Conservation (phyloP, 2,888 invertebrate genomes). For the Terebella lapidaria region DNA sequence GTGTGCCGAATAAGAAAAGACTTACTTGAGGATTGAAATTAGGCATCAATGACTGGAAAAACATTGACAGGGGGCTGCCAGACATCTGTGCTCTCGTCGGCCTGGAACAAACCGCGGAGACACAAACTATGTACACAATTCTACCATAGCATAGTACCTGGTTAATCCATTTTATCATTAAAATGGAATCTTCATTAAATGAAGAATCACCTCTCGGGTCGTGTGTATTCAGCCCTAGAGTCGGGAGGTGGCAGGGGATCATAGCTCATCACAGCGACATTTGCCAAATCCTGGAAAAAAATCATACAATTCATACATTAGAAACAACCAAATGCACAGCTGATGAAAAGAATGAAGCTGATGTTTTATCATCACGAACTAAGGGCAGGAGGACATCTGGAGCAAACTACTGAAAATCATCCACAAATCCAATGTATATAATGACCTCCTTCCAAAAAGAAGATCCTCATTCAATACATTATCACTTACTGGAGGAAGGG, state of each 20-base stretch:
- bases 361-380: too few species aligned
- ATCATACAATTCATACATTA: too few species aligned
- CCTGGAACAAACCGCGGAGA: constrained; percentile 27
- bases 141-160: too few species aligned
- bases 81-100: constrained; percentile 37
- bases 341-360: too few species aligned
- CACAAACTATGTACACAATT: neutral
- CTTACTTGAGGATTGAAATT: constrained; percentile 60
- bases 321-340: too few species aligned
- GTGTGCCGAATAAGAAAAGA: too few species aligned
- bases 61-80: constrained; percentile 56
- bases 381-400: too few species aligned
- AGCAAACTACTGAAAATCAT: too few species aligned
- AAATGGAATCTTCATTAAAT: neutral
- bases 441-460: too few species aligned
- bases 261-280: constrained; percentile 66
- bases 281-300: constrained; percentile 56
- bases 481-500: constrained; percentile 55
- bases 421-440: too few species aligned
- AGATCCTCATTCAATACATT: too few species aligned
- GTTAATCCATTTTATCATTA: neutral
- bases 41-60: constrained; percentile 70
- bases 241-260: constrained; percentile 76
- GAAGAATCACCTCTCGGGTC: neutral
- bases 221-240: constrained; percentile 66